Evolutionary conservation across 2,113 vertebrate species (phyloP), one percentile per base, ranked within the genome.

Genomic region (Campylomormyrus tamandua): DNA sequence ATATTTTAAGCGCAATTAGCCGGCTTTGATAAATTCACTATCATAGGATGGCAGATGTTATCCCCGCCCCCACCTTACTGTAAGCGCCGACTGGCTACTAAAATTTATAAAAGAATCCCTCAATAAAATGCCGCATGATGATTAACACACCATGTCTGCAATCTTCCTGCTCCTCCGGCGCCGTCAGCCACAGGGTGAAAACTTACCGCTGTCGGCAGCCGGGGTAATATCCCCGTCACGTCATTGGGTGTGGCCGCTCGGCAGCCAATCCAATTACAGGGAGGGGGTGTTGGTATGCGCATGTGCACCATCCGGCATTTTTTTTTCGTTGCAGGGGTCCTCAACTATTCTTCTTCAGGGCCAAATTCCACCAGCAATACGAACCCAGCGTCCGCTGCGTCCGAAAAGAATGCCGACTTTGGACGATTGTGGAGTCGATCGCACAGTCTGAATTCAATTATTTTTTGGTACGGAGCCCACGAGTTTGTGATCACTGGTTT

Each of bases 71-170:
- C 74, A 39, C 13, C 13, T 17, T 19, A 80, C 74, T 39, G 35
- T 7, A 42, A 39, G 74, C 74, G 17, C 35, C 31, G 35, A 5
- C 74, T 80, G 35, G 5, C 74, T 42, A 17, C 5, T 39, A 42
- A 7, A 19, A 42, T 19, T 8, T 15, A 80, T 35, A 80, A 80
- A 80, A 17, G 35, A 19, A 80, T 17, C 35, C 11, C n/a, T 31
- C 9, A 70, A 70, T 27, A 70, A 31, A 70, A 70, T 27, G 9
- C 9, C 62, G n/a, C 62, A 66, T 66, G 31, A 66, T 66, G 62
- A 70, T 31, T 70, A 70, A 80, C 90, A 17, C 84, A 90, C 90
- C 90, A 90, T 90, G 45, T 48, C 35, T 66, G 56, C 53, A 21
- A 5, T 77, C 80, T 56, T 62, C 21, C 35, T 9, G 56, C 17